A percentile compares a stretch with the other conserved stretches of the same genome.
Evolutionary conservation across 92 coral and sea anemone species (phyloP).

Genomic region (Montipora capitata): DNA sequence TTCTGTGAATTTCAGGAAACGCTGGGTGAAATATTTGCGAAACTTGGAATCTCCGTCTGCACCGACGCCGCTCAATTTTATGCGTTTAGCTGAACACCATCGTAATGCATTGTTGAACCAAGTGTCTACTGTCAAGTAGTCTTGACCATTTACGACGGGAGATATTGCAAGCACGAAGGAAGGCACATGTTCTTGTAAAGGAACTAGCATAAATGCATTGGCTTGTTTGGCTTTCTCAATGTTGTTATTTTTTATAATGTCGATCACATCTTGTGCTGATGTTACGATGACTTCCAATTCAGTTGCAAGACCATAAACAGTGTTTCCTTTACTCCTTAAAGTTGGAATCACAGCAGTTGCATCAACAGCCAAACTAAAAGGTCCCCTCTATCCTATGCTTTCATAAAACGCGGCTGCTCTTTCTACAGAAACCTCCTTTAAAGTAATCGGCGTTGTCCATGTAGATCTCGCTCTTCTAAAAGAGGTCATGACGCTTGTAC

Average conservation of each 20-base stretch:
- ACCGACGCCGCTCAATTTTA: slow-evolving; percentile 23
- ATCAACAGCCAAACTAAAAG: slow-evolving; percentile 36
- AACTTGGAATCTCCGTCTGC: slow-evolving; percentile 33
- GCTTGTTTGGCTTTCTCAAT: slow-evolving; percentile 40
- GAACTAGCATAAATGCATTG: slow-evolving; percentile 28
- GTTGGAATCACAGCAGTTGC: slow-evolving; percentile 61
- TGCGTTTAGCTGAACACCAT: slow-evolving; percentile 12
- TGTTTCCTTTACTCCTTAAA: slow-evolving; percentile 50
- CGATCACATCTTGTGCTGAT: slow-evolving; percentile 36
- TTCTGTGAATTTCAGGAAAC: neutral
- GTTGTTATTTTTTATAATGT: slow-evolving; percentile 7
- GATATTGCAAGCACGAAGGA: slow-evolving; percentile 19
- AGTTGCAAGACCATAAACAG: slow-evolving; percentile 44
- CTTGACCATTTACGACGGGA: slow-evolving; percentile 11
- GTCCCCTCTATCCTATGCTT: slow-evolving; percentile 50
- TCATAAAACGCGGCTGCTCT: slow-evolving; percentile 38
- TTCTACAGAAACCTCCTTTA: slow-evolving; percentile 42
- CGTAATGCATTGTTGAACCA: neutral
- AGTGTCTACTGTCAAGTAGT: slow-evolving; percentile 19
- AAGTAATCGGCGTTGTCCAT: slow-evolving; percentile 26
- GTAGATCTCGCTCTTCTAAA: slow-evolving; percentile 41
- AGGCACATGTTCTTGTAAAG: slow-evolving; percentile 35
- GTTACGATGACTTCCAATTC: neutral
- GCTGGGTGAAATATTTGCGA: slow-evolving; percentile 27
- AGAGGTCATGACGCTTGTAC: slow-evolving; percentile 26